Evolutionary conservation across 2,797 vertebrate species (phyloP).

Genomic region (Lates japonicus): DNA sequence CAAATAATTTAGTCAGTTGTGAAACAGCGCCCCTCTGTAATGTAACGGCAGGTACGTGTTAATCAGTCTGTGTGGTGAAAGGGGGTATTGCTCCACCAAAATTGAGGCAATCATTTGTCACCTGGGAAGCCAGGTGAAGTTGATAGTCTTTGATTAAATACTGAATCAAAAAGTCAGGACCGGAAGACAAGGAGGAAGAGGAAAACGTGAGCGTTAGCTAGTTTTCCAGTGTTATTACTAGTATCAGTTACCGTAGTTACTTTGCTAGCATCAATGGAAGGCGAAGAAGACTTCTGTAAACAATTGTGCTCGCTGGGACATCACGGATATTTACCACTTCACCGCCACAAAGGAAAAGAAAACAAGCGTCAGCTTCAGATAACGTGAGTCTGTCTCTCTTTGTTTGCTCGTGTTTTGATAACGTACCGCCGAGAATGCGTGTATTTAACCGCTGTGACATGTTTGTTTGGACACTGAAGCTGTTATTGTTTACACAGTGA

Average conservation of each 20-base stretch:
- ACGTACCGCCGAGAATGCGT: not conserved
- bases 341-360: not conserved
- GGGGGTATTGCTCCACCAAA: not conserved
- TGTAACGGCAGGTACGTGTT: not conserved
- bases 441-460: not conserved
- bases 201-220: not conserved
- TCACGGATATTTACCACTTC: not conserved
- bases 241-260: no score
- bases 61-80: not conserved
- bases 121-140: not conserved
- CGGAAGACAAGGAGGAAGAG: no score
- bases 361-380: not conserved
- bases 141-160: not conserved
- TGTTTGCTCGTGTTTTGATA: not conserved
- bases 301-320: not conserved
- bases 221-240: no score
- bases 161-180: no score
- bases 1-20: not conserved
- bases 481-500: not conserved
- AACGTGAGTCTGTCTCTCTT: constrained; percentile 8
- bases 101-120: no score
- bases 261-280: no score
- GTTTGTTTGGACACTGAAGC: no score
- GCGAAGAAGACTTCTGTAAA: not conserved
- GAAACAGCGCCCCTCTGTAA: constrained; percentile 27